A percentile compares a stretch with the other conserved stretches of the same genome.
Conservation (phyloP, 1,140 invertebrate genomes). For the Himalopsyche phryganea region DNA sequence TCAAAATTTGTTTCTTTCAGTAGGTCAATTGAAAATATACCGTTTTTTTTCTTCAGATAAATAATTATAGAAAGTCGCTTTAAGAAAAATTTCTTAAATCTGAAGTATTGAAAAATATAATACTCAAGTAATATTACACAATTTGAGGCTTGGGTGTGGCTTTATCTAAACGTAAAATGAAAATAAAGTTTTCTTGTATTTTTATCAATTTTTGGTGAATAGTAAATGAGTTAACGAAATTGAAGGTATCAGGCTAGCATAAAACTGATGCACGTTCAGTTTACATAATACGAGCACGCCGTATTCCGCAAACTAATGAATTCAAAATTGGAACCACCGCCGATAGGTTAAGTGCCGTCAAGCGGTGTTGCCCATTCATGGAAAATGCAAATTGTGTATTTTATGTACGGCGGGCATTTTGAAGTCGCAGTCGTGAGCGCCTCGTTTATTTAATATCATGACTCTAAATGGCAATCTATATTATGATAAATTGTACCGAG, state of each 20-base stretch:
- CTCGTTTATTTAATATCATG: slow-evolving; percentile 34
- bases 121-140: too few relatives aligned
- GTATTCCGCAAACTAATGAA: slow-evolving; percentile 33
- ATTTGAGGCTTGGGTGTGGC: too few relatives aligned
- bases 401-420: slow-evolving; percentile 31
- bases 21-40: too few relatives aligned
- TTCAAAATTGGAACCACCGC: slow-evolving; percentile 31
- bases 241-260: slow-evolving; percentile 13
- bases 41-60: too few relatives aligned
- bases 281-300: slow-evolving; percentile 30
- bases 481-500: slow-evolving; percentile 30
- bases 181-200: too few relatives aligned
- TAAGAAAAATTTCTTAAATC: too few relatives aligned
- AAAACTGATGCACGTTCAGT: slow-evolving; percentile 21
- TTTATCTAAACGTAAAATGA: too few relatives aligned
- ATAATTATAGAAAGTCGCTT: too few relatives aligned
- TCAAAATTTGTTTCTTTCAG: too few relatives aligned
- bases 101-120: too few relatives aligned
- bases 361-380: slow-evolving; percentile 33
- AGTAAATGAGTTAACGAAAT: too few relatives aligned
- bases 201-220: too few relatives aligned
- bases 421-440: slow-evolving; percentile 33
- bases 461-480: slow-evolving; percentile 34
- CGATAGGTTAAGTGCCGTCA: slow-evolving; percentile 33
- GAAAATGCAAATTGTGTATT: slow-evolving; percentile 33